Evolutionary conservation across 2,888 invertebrate species (phyloP).

Genomic region (Heliconius sara): DNA sequence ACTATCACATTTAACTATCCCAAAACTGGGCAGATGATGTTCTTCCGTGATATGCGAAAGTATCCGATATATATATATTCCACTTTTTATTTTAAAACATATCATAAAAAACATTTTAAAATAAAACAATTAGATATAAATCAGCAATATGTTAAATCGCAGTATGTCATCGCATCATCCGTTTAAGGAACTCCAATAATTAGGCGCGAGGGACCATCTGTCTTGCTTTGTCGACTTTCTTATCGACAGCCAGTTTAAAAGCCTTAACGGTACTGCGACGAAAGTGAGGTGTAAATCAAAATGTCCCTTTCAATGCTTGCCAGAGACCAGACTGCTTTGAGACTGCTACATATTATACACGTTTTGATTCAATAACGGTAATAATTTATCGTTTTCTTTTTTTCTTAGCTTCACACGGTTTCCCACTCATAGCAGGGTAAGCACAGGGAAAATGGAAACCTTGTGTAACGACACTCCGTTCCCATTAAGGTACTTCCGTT

Average conservation of each 20-base stretch:
- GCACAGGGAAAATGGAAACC: too few relatives aligned
- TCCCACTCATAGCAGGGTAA: too few relatives aligned
- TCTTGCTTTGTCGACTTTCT: slow-evolving; percentile 74
- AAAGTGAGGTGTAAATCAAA: slow-evolving; percentile 79
- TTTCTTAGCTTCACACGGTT: neutral
- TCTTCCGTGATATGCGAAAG: too few relatives aligned
- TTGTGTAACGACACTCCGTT: too few relatives aligned
- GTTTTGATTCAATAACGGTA: slow-evolving; percentile 17
- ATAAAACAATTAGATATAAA: slow-evolving; percentile 4
- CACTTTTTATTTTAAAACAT: neutral
- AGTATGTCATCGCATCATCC: slow-evolving; percentile 17
- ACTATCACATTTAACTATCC: too few relatives aligned
- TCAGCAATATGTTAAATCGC: neutral
- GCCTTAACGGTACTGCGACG: slow-evolving; percentile 75
- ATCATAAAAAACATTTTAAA: neutral
- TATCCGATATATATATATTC: too few relatives aligned
- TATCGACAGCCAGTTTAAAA: slow-evolving; percentile 67
- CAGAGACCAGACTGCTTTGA: slow-evolving; percentile 33
- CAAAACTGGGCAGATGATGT: too few relatives aligned
- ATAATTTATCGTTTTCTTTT: slow-evolving; percentile 7
- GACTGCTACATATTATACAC: slow-evolving; percentile 42
- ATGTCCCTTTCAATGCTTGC: slow-evolving; percentile 59
- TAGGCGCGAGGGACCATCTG: slow-evolving; percentile 58
- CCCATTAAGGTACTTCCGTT: too few relatives aligned
- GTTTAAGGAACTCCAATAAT: slow-evolving; percentile 44